Evolutionary conservation across 2,888 invertebrate genomes (phyloP).

Genomic region (Conchocele bisecta): DNA sequence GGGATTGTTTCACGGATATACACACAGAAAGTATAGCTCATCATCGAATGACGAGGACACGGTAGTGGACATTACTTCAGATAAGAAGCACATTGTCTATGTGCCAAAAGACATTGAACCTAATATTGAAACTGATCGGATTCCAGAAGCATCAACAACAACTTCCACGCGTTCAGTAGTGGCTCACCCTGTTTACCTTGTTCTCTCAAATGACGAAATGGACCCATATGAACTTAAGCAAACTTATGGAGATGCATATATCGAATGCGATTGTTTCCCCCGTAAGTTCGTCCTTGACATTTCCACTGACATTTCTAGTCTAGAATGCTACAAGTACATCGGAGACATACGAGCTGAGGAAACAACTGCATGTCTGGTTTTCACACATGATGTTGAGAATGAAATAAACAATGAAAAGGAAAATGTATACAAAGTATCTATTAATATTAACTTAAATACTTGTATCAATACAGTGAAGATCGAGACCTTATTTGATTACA

Average conservation of each 20-base stretch:
- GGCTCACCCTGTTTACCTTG: slow-evolving; percentile 48
- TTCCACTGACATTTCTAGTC: slow-evolving; percentile 29
- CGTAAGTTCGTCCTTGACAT: slow-evolving; percentile 66
- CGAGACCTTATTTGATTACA: slow-evolving; percentile 59
- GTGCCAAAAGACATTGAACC: too few relatives aligned
- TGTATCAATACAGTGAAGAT: slow-evolving; percentile 34
- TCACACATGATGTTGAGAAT: slow-evolving; percentile 44
- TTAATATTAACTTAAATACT: slow-evolving; percentile 48
- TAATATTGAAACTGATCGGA: not conserved
- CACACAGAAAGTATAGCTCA: too few relatives aligned
- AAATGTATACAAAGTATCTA: slow-evolving; percentile 47
- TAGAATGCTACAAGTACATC: not conserved
- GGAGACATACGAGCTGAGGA: not conserved
- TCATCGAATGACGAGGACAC: not conserved
- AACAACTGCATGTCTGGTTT: slow-evolving; percentile 32
- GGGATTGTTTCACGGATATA: too few relatives aligned
- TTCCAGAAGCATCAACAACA: not conserved
- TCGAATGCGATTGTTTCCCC: slow-evolving; percentile 61
- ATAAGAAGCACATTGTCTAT: too few relatives aligned
- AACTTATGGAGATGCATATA: slow-evolving; percentile 42
- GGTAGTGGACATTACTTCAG: not conserved
- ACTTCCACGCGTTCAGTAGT: not conserved
- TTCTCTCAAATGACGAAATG: slow-evolving; percentile 40
- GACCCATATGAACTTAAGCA: slow-evolving; percentile 21
- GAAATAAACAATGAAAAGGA: slow-evolving; percentile 50